Evolutionary conservation across 2,797 vertebrate species (phyloP), one percentile per base, ranked within the genome.

Genomic region (Mormyrus proboscirostris): DNA sequence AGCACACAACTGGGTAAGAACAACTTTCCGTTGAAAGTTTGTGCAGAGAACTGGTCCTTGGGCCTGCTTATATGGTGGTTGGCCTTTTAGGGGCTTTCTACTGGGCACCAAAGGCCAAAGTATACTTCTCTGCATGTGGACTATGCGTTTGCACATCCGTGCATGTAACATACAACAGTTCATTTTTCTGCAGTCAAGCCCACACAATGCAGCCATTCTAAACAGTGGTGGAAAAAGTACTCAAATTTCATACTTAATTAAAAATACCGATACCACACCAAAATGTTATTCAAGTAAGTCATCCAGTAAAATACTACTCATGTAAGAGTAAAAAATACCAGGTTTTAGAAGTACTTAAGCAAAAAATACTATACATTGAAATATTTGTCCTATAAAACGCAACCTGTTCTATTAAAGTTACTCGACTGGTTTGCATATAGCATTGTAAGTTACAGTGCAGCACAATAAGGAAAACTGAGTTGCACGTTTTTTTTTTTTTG

Each of bases 1-100:
- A 98, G 96, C 94, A 99, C 97, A 29, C 98, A 99, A 92, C 95
- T 99, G 55, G 98, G 98, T 98, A 90, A 97, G 96, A 88, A 0
- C 6, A 89, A 50, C 41, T 50, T 25, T 22, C 22, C 12, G 4
- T 38, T 33, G 29, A 73, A 73, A 73, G 65, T 19, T 79, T 79
- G 7, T 79, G 73, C 7, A 8, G 73, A 9, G 2, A 79, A n/a
- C 73, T n/a, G 38, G 73, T 9, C 38, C 6, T 79, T 3, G 16
- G 6, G 73, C 19, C 16, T n/a, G 33, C 38, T 44, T 41, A 79
- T 41, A 79, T 44, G 16, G 38, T 7, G 6, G 5, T n/a, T 41
- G 33, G 29, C 33, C 69, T 73, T 73, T 73, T 69, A 44, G 38
- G 12, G 73, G 7, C 38, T 16, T 3, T 73, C 12, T 73, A 4